Evolutionary conservation across 2,797 vertebrate species (phyloP), one percentile per base, ranked within the genome.

Genomic region (Chrysocyon brachyurus): DNA sequence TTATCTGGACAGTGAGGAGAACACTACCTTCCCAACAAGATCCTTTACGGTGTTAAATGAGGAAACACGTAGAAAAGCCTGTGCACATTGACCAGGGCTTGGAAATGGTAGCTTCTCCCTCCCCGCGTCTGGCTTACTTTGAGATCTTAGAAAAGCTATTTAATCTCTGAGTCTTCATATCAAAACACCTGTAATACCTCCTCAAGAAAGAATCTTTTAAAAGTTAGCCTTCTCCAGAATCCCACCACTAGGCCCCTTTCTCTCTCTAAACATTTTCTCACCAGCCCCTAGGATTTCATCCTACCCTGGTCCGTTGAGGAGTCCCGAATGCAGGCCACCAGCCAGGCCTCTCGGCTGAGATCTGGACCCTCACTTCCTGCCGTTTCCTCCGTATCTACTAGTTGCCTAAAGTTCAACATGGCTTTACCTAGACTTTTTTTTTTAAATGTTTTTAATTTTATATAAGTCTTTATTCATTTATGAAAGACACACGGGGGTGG

Each of bases 231-330:
- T 63, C 31, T 24, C 3, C 77, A 22, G 36, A 70, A 21, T 14
- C 77, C 26, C 49, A 54, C 22, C 31, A 12, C 31, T 0, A 0
- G 6, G 6, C 15, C 6, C 19, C 1, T n/a, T n/a, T 78, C 52
- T 57, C 36, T 52, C 2, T 52, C 63, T 31, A 36, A n/a, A 36
- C n/a, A 15, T n/a, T 26, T n/a, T 26, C 56, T 40, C n/a, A 16
- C 12, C 0, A 0, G 72, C 5, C 52, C 24, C 36, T 15, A 22
- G n/a, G 28, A 12, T 26, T 17, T 56, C 19, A 19, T 21, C 31
- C 8, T 11, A 52, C 24, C 14, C 8, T n/a, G 6, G 21, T 9
- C 36, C 26, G 8, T 19, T 31, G 31, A 46, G 6, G n/a, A 61
- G 21, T 31, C 17, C 33, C 19, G 4, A 5, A 17, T 73, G 33